phyloP scores from a whole-genome alignment of 2,888 invertebrate species.

The Aphelenchoides bicaudatus region DNA sequence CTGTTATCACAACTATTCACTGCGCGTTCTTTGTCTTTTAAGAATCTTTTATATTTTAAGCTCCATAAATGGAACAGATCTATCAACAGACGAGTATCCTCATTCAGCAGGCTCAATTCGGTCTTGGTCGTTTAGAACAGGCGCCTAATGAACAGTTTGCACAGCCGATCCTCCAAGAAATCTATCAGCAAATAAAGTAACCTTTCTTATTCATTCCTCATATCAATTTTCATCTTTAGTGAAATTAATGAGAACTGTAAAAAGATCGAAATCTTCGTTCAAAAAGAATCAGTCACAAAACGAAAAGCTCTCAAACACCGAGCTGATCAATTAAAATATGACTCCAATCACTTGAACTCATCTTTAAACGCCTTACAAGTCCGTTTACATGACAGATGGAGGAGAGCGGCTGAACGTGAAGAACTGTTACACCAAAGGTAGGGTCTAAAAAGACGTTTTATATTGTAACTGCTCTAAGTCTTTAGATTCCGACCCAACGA shows the following conservation, averaged over 20 bases:
- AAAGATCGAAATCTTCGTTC: conserved; percentile 42
- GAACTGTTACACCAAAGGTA: conserved; percentile 51
- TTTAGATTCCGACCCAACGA: conserved; percentile 54
- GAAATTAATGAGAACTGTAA: conserved; percentile 39
- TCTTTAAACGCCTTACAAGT: conserved; percentile 44
- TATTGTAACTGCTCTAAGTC: not conserved
- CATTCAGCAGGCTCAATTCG: conserved; percentile 45
- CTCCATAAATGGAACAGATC: conserved; percentile 53
- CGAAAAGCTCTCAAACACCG: conserved; percentile 40
- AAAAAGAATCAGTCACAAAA: conserved; percentile 43
- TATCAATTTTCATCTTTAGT: conserved; percentile 32
- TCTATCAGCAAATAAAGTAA: conserved; percentile 47
- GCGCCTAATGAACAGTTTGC: conserved; percentile 49
- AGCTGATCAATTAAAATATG: conserved; percentile 50
- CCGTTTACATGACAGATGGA: conserved; percentile 53
- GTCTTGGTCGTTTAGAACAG: conserved; percentile 44
- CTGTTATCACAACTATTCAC: no score
- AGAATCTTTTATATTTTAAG: no score
- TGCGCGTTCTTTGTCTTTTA: no score
- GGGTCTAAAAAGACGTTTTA: conserved; percentile 7
- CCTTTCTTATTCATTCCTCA: conserved; percentile 22
- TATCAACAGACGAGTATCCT: conserved; percentile 49
- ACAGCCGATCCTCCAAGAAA: conserved; percentile 44
- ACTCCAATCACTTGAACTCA: conserved; percentile 39
- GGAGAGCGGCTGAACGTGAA: conserved; percentile 49